These are phyloP conservation scores for Tetragnatha montana DNA, from an alignment of 2,888 invertebrate species.

Conservation along the genomic window DNA sequence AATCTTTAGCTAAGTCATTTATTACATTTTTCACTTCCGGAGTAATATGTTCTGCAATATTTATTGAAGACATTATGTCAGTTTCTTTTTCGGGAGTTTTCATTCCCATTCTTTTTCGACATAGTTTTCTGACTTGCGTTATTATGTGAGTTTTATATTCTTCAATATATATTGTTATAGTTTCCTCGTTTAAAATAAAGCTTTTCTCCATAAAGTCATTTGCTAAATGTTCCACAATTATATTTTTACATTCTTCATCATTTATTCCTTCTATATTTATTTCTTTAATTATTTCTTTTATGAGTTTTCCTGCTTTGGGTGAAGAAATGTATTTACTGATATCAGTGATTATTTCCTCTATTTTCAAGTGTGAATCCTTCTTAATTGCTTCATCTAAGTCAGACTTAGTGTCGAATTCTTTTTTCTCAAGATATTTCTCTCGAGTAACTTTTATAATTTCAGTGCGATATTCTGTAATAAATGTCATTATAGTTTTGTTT, in stretches of 20 bases:
- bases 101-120: not conserved
- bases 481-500: not conserved
- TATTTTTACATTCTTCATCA: conserved; percentile 1
- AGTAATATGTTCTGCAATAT: conserved; percentile 22
- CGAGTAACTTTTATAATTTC: conserved; percentile 23
- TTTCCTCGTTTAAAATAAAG: not conserved
- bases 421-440: not conserved
- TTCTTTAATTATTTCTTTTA: conserved; percentile 20
- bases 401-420: no score
- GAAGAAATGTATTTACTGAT: not conserved
- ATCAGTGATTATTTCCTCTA: not conserved
- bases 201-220: conserved; percentile 8
- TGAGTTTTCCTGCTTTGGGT: not conserved
- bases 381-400: not conserved
- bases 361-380: not conserved
- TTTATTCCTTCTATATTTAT: conserved; percentile 7
- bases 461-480: conserved; percentile 12
- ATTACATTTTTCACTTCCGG: conserved; percentile 37
- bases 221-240: conserved; percentile 1
- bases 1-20: conserved; percentile 25
- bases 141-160: not conserved
- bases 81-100: not conserved
- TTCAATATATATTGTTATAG: not conserved
- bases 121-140: conserved; percentile 2
- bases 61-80: not conserved